Evolutionary conservation across 2,888 invertebrate species (phyloP).

Genomic region (Pandemis corylana): DNA sequence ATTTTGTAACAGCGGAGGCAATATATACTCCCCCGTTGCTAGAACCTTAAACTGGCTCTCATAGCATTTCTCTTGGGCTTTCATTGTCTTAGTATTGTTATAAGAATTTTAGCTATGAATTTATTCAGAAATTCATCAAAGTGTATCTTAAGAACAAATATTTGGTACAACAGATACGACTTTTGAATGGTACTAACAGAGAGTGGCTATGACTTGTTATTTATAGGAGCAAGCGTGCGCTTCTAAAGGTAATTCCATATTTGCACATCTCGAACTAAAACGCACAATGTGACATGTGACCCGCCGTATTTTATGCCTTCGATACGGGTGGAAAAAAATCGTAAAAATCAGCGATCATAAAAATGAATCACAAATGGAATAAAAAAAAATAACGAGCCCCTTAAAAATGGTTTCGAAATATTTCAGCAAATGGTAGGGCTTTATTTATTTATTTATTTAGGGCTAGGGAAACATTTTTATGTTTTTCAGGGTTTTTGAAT

Average conservation of each 20-base stretch:
- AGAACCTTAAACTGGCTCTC: not conserved
- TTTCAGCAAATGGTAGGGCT: no score
- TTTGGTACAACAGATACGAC: not conserved
- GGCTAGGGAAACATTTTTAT: no score
- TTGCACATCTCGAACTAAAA: not conserved
- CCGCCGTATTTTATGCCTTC: no score
- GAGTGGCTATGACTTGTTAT: not conserved
- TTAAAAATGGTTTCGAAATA: no score
- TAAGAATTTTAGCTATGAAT: not conserved
- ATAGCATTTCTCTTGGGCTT: not conserved
- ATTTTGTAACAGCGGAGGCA: constrained; percentile 43
- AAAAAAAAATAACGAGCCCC: no score
- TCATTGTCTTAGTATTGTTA: not conserved
- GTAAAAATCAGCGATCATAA: not conserved
- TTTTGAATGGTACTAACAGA: not conserved
- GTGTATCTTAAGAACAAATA: not conserved
- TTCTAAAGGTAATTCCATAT: not conserved
- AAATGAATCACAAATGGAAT: no score
- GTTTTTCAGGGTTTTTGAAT: no score
- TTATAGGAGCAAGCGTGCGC: not conserved
- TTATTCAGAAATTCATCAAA: not conserved
- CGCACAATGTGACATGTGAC: not conserved
- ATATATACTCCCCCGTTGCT: not conserved
- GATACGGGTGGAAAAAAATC: not conserved
- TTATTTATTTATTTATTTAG: no score